Conservation (phyloP, 2,797 vertebrate genomes). For the Echeneis naucrates region DNA sequence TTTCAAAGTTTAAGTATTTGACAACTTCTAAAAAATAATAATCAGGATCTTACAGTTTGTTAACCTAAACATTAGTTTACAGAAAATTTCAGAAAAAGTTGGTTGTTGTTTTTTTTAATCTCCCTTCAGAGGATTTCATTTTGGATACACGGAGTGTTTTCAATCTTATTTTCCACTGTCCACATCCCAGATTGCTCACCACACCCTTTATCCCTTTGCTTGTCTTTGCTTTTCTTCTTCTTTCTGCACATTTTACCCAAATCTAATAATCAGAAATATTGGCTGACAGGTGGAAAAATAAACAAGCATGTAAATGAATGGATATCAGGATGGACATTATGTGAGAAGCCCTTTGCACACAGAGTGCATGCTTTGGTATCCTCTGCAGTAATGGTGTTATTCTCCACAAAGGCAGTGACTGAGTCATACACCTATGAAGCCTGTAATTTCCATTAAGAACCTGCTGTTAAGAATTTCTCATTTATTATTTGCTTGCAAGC, state of each 20-base stretch:
- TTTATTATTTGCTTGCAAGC: slow-evolving; percentile 28
- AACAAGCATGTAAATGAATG: slow-evolving; percentile 43
- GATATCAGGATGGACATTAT: slow-evolving; percentile 21
- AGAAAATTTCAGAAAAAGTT: neutral
- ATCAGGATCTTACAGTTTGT: too few species aligned
- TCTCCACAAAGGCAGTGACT: slow-evolving; percentile 29
- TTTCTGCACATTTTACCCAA: slow-evolving; percentile 49
- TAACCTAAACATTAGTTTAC: neutral
- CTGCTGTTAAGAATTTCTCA: slow-evolving; percentile 27
- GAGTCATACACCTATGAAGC: slow-evolving; percentile 31
- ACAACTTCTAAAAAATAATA: too few species aligned
- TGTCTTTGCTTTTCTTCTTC: slow-evolving; percentile 15
- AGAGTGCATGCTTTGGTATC: slow-evolving; percentile 11
- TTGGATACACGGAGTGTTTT: slow-evolving; percentile 8
- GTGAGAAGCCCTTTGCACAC: slow-evolving; percentile 16
- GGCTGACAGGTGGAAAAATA: slow-evolving; percentile 53
- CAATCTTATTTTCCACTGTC: slow-evolving; percentile 58
- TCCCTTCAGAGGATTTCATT: slow-evolving; percentile 12
- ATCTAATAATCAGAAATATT: slow-evolving; percentile 54
- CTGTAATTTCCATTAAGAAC: slow-evolving; percentile 35
- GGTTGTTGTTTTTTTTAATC: too few species aligned
- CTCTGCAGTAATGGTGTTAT: slow-evolving; percentile 38
- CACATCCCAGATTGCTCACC: slow-evolving; percentile 56
- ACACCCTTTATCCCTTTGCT: slow-evolving; percentile 36
- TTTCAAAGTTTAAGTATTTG: neutral